Evolutionary conservation across 2,888 invertebrate species (phyloP).

Genomic region (Papilio demoleus): DNA sequence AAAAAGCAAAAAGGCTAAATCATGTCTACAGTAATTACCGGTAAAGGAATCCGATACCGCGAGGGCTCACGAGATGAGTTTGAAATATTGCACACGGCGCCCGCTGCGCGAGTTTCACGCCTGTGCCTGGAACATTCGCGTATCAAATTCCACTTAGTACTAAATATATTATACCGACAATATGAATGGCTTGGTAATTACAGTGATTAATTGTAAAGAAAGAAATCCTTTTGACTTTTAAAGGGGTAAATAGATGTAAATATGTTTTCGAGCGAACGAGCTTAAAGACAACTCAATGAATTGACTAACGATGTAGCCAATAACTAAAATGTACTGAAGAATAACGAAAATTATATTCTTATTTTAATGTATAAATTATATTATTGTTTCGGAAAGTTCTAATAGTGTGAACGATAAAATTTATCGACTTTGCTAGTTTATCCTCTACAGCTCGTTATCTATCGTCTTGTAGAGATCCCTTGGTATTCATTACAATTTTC

Average conservation of each 20-base stretch:
- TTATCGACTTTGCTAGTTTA: conserved; percentile 42
- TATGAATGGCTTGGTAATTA: conserved; percentile 42
- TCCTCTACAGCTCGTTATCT: conserved; percentile 70
- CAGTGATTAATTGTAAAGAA: conserved; percentile 23
- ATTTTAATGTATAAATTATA: no score
- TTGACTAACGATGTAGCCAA: not conserved
- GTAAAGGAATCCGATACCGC: conserved; percentile 58
- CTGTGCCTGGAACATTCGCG: conserved; percentile 44
- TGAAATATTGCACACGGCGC: conserved; percentile 59
- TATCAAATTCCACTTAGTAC: conserved; percentile 43
- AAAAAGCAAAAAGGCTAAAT: conserved; percentile 18
- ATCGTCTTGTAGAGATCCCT: conserved; percentile 72
- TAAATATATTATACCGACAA: conserved; percentile 35
- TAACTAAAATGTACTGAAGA: not conserved
- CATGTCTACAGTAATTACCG: conserved; percentile 37
- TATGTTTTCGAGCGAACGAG: conserved; percentile 15
- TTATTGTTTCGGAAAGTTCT: no score
- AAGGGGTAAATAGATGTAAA: conserved; percentile 44
- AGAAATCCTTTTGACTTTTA: not conserved
- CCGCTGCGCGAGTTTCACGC: conserved; percentile 54
- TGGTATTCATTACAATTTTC: conserved; percentile 78
- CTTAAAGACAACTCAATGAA: not conserved
- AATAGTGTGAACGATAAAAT: conserved; percentile 41
- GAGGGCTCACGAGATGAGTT: conserved; percentile 64
- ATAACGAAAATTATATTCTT: not conserved